These are phyloP conservation scores for Brachyptera putata DNA, from an alignment of 2,888 invertebrate species.

Conservation along the genomic window DNA sequence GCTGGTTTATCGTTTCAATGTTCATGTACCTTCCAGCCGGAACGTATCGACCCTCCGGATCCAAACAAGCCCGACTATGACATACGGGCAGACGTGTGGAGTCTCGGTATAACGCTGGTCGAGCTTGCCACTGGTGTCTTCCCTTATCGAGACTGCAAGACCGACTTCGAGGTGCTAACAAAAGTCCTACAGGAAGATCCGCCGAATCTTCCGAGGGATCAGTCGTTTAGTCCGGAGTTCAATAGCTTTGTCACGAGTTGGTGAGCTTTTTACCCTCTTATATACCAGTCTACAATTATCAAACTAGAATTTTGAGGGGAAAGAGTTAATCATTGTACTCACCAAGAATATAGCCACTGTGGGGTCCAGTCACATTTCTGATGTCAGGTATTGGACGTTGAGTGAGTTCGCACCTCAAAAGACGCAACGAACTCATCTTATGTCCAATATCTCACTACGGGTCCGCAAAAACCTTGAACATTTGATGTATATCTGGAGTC, in stretches of 20 bases:
- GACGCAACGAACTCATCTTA: no score
- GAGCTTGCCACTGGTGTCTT: conserved; percentile 96
- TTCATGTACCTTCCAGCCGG: conserved; percentile 72
- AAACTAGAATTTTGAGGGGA: no score
- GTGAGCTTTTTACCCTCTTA: conserved; percentile 50
- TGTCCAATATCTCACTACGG: no score
- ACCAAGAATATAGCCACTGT: no score
- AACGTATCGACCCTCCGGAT: conserved; percentile 92
- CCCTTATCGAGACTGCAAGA: conserved; percentile 91
- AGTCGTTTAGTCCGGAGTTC: conserved; percentile 79
- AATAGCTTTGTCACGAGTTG: conserved; percentile 87
- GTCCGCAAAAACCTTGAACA: no score
- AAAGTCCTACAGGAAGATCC: conserved; percentile 88
- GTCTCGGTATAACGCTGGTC: conserved; percentile 91
- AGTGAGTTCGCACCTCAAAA: no score
- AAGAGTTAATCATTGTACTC: no score
- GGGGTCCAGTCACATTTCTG: no score
- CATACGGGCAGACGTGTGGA: conserved; percentile 99
- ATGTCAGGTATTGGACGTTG: no score
- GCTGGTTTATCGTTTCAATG: no score
- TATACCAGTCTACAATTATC: no score
- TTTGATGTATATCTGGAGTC: no score
- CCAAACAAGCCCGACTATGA: conserved; percentile 94
- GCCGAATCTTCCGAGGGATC: conserved; percentile 72
- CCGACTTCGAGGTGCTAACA: conserved; percentile 95